Evolutionary conservation across 2,797 vertebrate species (phyloP).

Genomic region (Premnoplex brunnescens): DNA sequence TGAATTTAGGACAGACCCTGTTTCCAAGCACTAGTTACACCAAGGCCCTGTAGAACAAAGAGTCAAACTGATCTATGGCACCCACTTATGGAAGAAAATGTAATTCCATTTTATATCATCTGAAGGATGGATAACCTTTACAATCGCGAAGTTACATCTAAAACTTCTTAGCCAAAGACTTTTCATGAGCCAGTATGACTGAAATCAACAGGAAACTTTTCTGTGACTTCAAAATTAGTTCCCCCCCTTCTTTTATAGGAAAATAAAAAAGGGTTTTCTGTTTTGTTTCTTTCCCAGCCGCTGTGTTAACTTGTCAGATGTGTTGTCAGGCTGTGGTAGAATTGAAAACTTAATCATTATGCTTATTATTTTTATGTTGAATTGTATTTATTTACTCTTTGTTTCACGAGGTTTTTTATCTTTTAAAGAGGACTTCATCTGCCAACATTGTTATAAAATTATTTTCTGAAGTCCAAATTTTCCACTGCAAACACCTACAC

Average conservation of each 20-base stretch:
- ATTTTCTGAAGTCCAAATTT: constrained; percentile 34
- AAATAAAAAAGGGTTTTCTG: not conserved
- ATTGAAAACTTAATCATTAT: constrained; percentile 9
- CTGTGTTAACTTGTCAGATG: not conserved
- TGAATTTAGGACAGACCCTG: not conserved
- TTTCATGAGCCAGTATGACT: not conserved
- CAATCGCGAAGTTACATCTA: not conserved
- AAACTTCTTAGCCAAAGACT: not conserved
- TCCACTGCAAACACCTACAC: constrained; percentile 35
- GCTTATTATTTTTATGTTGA: constrained; percentile 10
- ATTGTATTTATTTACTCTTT: not conserved
- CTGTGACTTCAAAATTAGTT: not conserved
- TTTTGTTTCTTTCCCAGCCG: not conserved
- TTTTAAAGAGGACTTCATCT: not conserved
- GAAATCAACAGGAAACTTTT: not conserved
- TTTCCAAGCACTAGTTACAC: not conserved
- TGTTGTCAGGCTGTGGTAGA: not conserved
- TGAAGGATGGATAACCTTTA: not conserved
- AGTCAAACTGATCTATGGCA: not conserved
- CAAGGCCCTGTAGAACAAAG: not conserved
- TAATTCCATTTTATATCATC: not conserved
- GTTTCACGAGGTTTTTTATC: not conserved
- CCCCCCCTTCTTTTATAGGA: not conserved
- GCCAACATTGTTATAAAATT: not conserved
- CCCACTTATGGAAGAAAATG: not conserved